Conservation (phyloP, 2,888 invertebrate genomes). For the Leptarthrus brevirostris region DNA sequence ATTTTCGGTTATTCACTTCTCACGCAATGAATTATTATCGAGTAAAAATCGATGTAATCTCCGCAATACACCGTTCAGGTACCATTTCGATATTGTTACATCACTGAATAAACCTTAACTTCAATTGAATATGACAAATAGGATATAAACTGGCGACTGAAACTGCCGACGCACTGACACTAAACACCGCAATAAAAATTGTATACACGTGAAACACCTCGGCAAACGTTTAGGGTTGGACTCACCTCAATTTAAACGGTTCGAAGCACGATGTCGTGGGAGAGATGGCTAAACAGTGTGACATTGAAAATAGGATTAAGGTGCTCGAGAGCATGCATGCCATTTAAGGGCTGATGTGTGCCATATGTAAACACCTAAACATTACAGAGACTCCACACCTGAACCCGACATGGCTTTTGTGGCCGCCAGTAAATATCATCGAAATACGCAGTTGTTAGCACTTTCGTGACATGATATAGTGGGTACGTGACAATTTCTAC, state of each 20-base stretch:
- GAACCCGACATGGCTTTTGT: constrained; percentile 7
- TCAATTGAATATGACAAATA: constrained; percentile 22
- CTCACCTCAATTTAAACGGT: background rate
- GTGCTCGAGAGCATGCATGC: background rate
- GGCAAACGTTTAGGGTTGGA: background rate
- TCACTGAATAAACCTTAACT: background rate
- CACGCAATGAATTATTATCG: constrained; percentile 11
- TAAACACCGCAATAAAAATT: constrained; percentile 1
- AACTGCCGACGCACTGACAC: constrained; percentile 15
- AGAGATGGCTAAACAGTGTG: constrained; percentile 3
- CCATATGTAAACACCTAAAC: constrained; percentile 34
- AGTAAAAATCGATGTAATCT: background rate
- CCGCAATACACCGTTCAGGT: background rate
- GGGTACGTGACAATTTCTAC: constrained; percentile 19
- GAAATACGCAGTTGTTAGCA: constrained; percentile 42
- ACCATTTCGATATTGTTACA: background rate
- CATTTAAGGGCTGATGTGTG: background rate
- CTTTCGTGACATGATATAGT: constrained; percentile 32
- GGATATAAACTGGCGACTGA: background rate
- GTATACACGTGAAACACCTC: background rate
- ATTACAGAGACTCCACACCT: constrained; percentile 1
- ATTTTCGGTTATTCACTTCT: constrained; percentile 18
- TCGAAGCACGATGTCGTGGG: background rate
- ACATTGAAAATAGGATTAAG: constrained; percentile 24
- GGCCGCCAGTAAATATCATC: background rate